A percentile compares a stretch with the other conserved stretches of the same genome.
phyloP scores from a whole-genome alignment of 35 echinoderm and acorn worm genomes.

The Anneissia japonica region DNA sequence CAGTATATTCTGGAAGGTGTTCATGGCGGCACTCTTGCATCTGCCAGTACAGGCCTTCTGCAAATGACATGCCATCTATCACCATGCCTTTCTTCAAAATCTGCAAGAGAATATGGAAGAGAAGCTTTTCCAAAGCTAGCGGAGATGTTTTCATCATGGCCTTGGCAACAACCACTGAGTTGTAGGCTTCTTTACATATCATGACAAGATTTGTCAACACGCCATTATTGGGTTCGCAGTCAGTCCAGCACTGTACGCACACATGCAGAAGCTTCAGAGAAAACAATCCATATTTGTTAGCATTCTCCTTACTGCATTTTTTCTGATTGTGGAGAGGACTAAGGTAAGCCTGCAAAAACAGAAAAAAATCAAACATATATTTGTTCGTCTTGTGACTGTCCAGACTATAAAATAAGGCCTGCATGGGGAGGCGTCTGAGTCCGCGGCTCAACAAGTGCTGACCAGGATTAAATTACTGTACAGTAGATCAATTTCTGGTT shows the following conservation, averaged over 20 bases:
- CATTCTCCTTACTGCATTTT: slow-evolving; percentile 14
- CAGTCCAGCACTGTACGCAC: slow-evolving; percentile 60
- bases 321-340: slow-evolving; percentile 31
- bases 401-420: no score
- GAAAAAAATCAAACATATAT: neutral
- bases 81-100: slow-evolving; percentile 40
- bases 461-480: no score
- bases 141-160: slow-evolving; percentile 32
- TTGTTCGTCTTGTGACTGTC: no score
- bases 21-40: slow-evolving; percentile 6
- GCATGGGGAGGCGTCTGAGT: no score
- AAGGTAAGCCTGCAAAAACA: slow-evolving; percentile 33
- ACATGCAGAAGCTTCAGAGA: slow-evolving; percentile 69
- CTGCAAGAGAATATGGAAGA: slow-evolving; percentile 72
- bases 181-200: slow-evolving; percentile 49
- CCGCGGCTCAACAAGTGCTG: no score
- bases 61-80: slow-evolving; percentile 54
- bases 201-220: slow-evolving; percentile 23
- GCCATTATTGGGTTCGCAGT: slow-evolving; percentile 3
- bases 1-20: slow-evolving; percentile 15
- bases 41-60: slow-evolving; percentile 38
- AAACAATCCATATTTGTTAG: slow-evolving; percentile 52
- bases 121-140: slow-evolving; percentile 69
- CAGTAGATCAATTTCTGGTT: no score
- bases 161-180: slow-evolving; percentile 40